Evolutionary conservation across 1,140 invertebrate species (phyloP).

Genomic region (Prorops nasuta): DNA sequence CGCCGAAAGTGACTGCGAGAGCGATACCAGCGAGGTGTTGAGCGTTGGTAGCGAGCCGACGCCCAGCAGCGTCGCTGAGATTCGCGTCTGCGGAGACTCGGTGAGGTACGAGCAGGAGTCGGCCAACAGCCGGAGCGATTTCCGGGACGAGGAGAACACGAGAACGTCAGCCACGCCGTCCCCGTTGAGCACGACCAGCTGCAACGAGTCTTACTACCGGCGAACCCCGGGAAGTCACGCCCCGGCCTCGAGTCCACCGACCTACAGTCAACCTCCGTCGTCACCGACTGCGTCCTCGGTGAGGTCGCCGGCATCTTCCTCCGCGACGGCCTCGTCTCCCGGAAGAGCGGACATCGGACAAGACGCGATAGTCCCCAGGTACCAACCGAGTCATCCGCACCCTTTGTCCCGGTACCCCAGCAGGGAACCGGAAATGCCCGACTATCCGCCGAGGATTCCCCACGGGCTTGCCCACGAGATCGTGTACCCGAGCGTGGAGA

Average conservation of each 20-base stretch:
- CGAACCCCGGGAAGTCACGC: constrained; percentile 18
- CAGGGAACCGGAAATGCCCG: constrained; percentile 35
- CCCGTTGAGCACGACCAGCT: constrained; percentile 47
- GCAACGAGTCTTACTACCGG: constrained; percentile 35
- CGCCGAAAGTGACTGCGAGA: constrained; percentile 47
- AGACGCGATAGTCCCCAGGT: constrained; percentile 39
- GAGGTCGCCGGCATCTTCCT: constrained; percentile 44
- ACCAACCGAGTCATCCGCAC: constrained; percentile 23
- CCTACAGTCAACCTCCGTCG: constrained; percentile 41
- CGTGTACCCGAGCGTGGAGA: constrained; percentile 38
- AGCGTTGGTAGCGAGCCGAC: constrained; percentile 63
- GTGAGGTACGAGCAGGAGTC: constrained; percentile 26
- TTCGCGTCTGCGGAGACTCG: constrained; percentile 23
- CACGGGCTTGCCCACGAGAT: constrained; percentile 37
- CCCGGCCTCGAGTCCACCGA: constrained; percentile 35
- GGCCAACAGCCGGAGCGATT: constrained; percentile 33
- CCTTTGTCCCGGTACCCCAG: constrained; percentile 32
- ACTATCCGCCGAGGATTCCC: constrained; percentile 29
- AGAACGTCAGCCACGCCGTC: constrained; percentile 44
- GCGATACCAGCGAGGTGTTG: constrained; percentile 54
- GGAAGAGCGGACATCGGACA: constrained; percentile 38
- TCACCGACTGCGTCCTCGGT: constrained; percentile 45
- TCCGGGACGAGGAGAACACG: constrained; percentile 42
- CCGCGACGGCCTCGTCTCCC: constrained; percentile 45
- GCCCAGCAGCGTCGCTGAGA: constrained; percentile 38